Evolutionary conservation across 2,113 vertebrate genomes (phyloP).

Genomic region (Syngnathus typhle): DNA sequence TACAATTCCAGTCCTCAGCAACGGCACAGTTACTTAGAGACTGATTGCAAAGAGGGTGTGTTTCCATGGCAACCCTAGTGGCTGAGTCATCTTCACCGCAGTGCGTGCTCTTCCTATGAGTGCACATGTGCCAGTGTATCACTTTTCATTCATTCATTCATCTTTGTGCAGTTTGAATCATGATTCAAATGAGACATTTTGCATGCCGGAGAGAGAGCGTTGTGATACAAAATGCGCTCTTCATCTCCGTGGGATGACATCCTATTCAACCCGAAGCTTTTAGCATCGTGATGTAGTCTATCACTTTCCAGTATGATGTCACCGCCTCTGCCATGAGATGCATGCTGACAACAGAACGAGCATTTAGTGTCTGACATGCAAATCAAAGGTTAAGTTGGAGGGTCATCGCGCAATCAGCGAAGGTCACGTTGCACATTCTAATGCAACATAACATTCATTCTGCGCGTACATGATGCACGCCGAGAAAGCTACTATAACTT

Average conservation of each 20-base stretch:
- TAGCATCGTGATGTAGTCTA: background rate
- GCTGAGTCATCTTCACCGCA: constrained; percentile 64
- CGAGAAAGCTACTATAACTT: too few species aligned
- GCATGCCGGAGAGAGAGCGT: background rate
- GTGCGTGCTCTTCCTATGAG: constrained; percentile 23
- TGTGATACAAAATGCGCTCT: background rate
- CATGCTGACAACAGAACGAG: background rate
- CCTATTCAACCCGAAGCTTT: background rate
- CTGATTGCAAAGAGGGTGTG: constrained; percentile 61
- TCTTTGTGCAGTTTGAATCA: background rate
- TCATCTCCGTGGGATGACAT: background rate
- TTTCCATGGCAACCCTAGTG: constrained; percentile 58
- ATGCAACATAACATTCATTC: background rate
- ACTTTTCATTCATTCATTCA: constrained; percentile 15
- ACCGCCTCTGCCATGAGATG: background rate
- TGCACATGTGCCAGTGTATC: constrained; percentile 16
- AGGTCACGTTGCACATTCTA: background rate
- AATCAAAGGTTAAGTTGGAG: background rate
- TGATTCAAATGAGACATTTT: background rate
- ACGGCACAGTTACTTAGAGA: constrained; percentile 63
- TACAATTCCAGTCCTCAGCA: constrained; percentile 37
- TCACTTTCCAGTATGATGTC: background rate
- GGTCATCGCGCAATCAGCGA: background rate
- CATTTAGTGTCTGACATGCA: background rate
- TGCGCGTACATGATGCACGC: too few species aligned